Evolutionary conservation across 2,888 invertebrate species (phyloP), one percentile per base, ranked within the genome.

Genomic region (Andrena trimmerana): DNA sequence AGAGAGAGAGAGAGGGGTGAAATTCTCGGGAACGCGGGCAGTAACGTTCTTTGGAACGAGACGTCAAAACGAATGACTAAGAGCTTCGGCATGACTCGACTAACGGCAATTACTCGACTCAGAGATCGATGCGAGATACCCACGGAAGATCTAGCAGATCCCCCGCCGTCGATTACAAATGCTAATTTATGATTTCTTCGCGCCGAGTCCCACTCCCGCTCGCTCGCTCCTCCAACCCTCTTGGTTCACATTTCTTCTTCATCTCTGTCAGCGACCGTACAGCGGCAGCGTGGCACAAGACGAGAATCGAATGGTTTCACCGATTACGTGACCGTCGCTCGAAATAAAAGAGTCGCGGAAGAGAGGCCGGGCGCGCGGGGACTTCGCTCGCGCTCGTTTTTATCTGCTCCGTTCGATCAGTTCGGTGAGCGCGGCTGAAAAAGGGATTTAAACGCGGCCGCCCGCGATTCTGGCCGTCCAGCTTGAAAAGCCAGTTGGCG

Each of bases 111-210:
- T 86, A 84, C 86, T 85, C 86, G 81, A 80, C 80, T 81, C 78
- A 67, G 77, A 85, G 88, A 90, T 90, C 85, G 83, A 90, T 84
- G 88, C 78, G 70, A 90, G 89, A 89, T 88, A 87, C 67, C 86
- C 84, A 78, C 80, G 83, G 71, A 80, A 77, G 78, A 89, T 88
- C 83, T 68, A 78, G 83, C 79, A 65, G 83, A 73, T 85, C 86
- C 81, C 71, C 77, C 81, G 72, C 73, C 74, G 81, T 79, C 86
- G 89, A 91, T 92, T 90, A 90, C 87, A 89, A 92, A 92, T 92
- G 92, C 90, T 91, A 92, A 92, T 92, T 91, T 90, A 90, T 83
- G 86, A 90, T 90, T 90, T 87, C 86, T 90, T 90, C 89, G 85
- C 90, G 88, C 88, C 86, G 82, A 81, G 69, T 33, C 81, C 71